Conservation (phyloP, 2,888 invertebrate genomes). For the Chromoteleia sp. region DNA sequence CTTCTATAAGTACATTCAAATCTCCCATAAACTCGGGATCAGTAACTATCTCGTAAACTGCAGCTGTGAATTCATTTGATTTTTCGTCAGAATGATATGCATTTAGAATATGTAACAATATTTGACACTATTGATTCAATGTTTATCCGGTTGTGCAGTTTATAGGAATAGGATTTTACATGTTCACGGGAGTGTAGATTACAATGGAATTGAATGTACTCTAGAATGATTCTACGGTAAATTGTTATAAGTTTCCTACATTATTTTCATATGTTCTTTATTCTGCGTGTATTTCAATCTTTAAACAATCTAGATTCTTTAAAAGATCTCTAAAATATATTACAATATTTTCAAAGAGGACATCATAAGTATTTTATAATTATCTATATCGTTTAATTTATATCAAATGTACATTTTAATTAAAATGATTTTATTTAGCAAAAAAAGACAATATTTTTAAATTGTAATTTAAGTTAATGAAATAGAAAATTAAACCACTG, state of each 20-base stretch:
- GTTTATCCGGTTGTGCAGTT: constrained; percentile 14
- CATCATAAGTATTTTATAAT: background rate
- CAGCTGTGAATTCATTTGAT: constrained; percentile 40
- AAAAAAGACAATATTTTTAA: background rate
- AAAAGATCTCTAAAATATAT: background rate
- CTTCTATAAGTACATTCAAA: constrained; percentile 28
- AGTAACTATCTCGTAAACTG: constrained; percentile 42
- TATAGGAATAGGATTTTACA: constrained; percentile 27
- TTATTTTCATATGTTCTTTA: constrained; percentile 18
- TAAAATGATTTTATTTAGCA: background rate
- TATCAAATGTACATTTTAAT: background rate
- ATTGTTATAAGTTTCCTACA: constrained; percentile 22
- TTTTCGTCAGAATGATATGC: constrained; percentile 34
- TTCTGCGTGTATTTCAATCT: background rate
- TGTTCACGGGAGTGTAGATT: constrained; percentile 20
- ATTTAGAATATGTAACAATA: constrained; percentile 22
- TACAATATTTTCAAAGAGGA: background rate
- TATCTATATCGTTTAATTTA: too few species aligned
- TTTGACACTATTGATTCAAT: constrained; percentile 29
- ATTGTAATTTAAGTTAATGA: background rate
- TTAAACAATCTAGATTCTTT: background rate
- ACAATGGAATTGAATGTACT: constrained; percentile 7
- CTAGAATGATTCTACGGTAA: constrained; percentile 1
- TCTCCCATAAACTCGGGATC: constrained; percentile 33
- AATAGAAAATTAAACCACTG: background rate